Conservation (phyloP, 2,888 invertebrate species). For the Caenorhabditis angaria region DNA sequence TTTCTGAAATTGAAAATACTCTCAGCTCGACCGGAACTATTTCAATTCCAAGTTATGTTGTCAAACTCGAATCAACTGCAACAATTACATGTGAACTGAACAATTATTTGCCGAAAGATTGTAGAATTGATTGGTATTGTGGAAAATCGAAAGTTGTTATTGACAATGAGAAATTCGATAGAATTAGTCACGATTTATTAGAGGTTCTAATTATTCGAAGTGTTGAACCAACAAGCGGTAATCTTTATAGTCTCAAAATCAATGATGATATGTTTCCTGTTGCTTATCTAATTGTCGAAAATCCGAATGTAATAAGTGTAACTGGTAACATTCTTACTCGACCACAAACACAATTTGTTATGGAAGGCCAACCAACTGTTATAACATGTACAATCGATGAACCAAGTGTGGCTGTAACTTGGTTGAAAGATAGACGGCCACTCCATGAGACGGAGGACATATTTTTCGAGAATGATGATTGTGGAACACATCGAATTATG, state of each 20-base stretch:
- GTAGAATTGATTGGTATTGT: slow-evolving; percentile 63
- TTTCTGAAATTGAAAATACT: slow-evolving; percentile 56
- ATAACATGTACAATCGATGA: slow-evolving; percentile 57
- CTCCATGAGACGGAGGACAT: slow-evolving; percentile 49
- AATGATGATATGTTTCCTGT: slow-evolving; percentile 69
- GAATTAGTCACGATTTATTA: slow-evolving; percentile 65
- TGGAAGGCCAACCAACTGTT: slow-evolving; percentile 71
- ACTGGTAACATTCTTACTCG: slow-evolving; percentile 46
- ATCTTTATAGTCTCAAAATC: slow-evolving; percentile 69
- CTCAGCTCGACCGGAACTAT: slow-evolving; percentile 50
- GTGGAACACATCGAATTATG: slow-evolving; percentile 58
- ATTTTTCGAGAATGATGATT: slow-evolving; percentile 47
- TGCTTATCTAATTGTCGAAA: slow-evolving; percentile 68
- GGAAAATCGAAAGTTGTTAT: slow-evolving; percentile 58
- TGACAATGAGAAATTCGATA: slow-evolving; percentile 58
- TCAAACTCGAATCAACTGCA: slow-evolving; percentile 68
- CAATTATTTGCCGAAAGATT: slow-evolving; percentile 60
- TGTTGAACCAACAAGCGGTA: slow-evolving; percentile 62
- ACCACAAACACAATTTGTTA: slow-evolving; percentile 70
- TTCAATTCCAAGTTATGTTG: slow-evolving; percentile 69
- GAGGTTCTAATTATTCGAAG: slow-evolving; percentile 68
- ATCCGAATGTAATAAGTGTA: slow-evolving; percentile 26
- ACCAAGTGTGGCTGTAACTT: slow-evolving; percentile 57
- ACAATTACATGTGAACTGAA: slow-evolving; percentile 71
- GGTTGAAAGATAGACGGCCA: slow-evolving; percentile 66